Evolutionary conservation across 2,113 vertebrate species (phyloP), one percentile per base, ranked within the genome.

Genomic region (Ctenomys sociabilis): DNA sequence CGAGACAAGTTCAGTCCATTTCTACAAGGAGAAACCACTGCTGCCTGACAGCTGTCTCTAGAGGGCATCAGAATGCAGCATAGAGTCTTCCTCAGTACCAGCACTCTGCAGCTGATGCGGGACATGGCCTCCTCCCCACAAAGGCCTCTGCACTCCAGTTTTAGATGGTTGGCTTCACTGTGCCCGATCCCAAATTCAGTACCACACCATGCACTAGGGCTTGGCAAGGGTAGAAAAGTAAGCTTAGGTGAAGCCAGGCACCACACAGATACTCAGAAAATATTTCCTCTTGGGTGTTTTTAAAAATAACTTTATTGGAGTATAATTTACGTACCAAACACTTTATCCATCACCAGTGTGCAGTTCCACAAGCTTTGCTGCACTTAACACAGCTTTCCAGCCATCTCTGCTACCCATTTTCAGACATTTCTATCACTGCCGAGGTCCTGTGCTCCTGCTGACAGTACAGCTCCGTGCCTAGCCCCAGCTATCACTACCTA

Each of bases 11-110:
- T 32, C 19, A 32, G 80, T 85, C 84, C 14, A 5, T 63, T 88
- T 90, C 84, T 64, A 14, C 7, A 32, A 94, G 61, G 30, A 92
- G 52, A 97, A 66, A 63, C 9, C 26, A 22, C 12, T 37, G 87
- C 40, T 66, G 87, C 73, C 70, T 66, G 30, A 75, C 0, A 24
- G 89, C 64, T 21, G 91, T 78, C 95, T 91, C 97, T 96, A 96
- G 93, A 87, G 96, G 97, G 97, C 95, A 91, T 89, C 95, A 95
- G 95, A 91, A 66, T 43, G 91, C 83, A 96, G 87, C 59, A 45
- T 19, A 0, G 10, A 68, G 63, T 22, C 0, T 3, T 57, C 57
- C 16, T 19, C 16, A 10, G 85, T 35, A 70, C 26, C 4, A 1
- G 40, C 13, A 2, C 17, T 52, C 82, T 32, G 40, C 12, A 35